These are phyloP conservation scores for Drosophila persimilis DNA, from an alignment of 1,140 invertebrate genomes.

Conservation along the genomic window DNA sequence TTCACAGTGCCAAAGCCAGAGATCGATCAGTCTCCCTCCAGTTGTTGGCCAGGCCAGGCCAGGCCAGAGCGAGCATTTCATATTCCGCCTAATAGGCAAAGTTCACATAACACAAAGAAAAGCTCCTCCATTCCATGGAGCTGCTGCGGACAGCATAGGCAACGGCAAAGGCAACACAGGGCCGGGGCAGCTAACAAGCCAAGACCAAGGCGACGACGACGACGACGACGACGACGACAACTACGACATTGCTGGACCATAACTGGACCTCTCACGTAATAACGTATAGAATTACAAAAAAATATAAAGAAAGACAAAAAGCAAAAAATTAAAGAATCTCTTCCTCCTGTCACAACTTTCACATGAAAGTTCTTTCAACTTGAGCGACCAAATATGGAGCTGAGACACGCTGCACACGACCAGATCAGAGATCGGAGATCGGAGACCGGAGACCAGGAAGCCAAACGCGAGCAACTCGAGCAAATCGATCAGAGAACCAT, in stretches of 20 bases:
- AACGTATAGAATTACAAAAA: slow-evolving; percentile 74
- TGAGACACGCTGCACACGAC: slow-evolving; percentile 60
- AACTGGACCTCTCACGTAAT: slow-evolving; percentile 81
- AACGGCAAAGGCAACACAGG: slow-evolving; percentile 23
- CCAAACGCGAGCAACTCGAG: slow-evolving; percentile 51
- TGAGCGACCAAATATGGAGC: slow-evolving; percentile 75
- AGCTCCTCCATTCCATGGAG: slow-evolving; percentile 18
- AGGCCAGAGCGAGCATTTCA: slow-evolving; percentile 14
- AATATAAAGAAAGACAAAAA: slow-evolving; percentile 20
- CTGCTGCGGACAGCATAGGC: slow-evolving; percentile 18
- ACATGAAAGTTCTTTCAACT: slow-evolving; percentile 82
- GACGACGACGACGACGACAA: slow-evolving; percentile 19
- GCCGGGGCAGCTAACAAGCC: slow-evolving; percentile 32
- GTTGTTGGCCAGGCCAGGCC: background rate
- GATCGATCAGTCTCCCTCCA: slow-evolving; percentile 1
- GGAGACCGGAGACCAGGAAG: slow-evolving; percentile 44
- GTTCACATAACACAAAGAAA: slow-evolving; percentile 58
- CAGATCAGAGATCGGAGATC: slow-evolving; percentile 3
- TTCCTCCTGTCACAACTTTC: slow-evolving; percentile 81
- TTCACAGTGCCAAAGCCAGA: slow-evolving; percentile 15
- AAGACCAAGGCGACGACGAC: background rate
- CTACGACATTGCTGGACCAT: slow-evolving; percentile 68
- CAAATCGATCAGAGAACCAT: slow-evolving; percentile 74
- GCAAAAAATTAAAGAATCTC: slow-evolving; percentile 59
- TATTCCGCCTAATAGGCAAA: slow-evolving; percentile 69